Conservation (phyloP, 2,797 vertebrate species). For the Helicolenus hilgendorfi region DNA sequence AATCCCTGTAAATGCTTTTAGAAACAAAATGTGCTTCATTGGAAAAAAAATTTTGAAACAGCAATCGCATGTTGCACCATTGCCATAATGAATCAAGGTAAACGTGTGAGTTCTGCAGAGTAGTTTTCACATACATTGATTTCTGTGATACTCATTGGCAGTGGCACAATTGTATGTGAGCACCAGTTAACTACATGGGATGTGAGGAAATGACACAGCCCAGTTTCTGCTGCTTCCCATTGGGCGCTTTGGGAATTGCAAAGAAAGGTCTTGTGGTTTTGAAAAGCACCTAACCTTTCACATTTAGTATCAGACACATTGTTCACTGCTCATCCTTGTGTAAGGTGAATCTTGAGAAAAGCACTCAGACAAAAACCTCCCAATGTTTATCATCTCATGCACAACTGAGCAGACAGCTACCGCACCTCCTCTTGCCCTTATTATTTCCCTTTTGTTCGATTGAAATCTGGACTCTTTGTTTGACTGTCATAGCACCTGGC, state of each 20-base stretch:
- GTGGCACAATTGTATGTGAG: background rate
- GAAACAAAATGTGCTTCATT: background rate
- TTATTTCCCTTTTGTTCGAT: slow-evolving; percentile 13
- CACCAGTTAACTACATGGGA: slow-evolving; percentile 6
- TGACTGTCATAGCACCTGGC: background rate
- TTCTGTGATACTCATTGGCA: background rate
- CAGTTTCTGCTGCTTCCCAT: background rate
- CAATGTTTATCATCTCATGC: slow-evolving; percentile 78
- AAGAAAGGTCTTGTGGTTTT: slow-evolving; percentile 27
- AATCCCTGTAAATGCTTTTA: background rate
- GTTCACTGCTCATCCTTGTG: slow-evolving; percentile 77
- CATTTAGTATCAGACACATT: slow-evolving; percentile 41
- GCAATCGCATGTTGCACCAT: background rate
- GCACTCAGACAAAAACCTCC: slow-evolving; percentile 85
- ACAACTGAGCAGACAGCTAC: slow-evolving; percentile 74
- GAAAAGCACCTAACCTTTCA: slow-evolving; percentile 61
- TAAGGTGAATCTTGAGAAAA: slow-evolving; percentile 72
- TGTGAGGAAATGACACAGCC: slow-evolving; percentile 28
- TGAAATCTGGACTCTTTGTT: slow-evolving; percentile 2
- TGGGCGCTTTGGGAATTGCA: slow-evolving; percentile 32
- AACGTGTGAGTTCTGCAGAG: background rate
- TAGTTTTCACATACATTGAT: background rate
- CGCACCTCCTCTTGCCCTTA: slow-evolving; percentile 29
- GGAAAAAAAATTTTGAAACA: background rate
- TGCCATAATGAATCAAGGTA: background rate